phyloP scores from a whole-genome alignment of 2,888 invertebrate species.

The Nudaria mundana region DNA sequence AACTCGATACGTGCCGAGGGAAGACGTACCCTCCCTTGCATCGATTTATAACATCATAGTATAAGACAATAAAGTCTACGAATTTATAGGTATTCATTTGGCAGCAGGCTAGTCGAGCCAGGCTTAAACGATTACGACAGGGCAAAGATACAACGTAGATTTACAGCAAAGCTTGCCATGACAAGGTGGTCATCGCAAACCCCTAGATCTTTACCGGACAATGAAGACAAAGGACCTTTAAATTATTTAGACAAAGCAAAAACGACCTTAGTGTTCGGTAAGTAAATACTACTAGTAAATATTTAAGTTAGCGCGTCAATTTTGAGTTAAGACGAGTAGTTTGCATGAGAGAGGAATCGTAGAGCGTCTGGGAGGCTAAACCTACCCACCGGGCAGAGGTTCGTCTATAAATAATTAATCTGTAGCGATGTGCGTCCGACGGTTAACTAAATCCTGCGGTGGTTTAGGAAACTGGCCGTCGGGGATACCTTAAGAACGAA shows the following conservation, averaged over 20 bases:
- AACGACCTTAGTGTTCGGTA: constrained; percentile 61
- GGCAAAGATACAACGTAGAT: constrained; percentile 78
- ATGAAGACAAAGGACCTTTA: constrained; percentile 76
- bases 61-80: constrained; percentile 32
- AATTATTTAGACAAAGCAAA: constrained; percentile 73
- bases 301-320: constrained; percentile 68
- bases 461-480: constrained; percentile 53
- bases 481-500: constrained; percentile 39
- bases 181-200: constrained; percentile 79
- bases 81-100: constrained; percentile 73
- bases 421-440: constrained; percentile 67
- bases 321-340: constrained; percentile 76
- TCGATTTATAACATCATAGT: constrained; percentile 31
- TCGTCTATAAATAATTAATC: constrained; percentile 78
- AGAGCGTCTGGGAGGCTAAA: constrained; percentile 74
- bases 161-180: constrained; percentile 73
- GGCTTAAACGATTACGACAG: constrained; percentile 71
- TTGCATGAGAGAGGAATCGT: constrained; percentile 75
- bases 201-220: constrained; percentile 74
- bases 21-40: constrained; percentile 27
- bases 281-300: constrained; percentile 69
- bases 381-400: constrained; percentile 64
- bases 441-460: constrained; percentile 68
- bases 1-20: constrained; percentile 57
- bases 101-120: constrained; percentile 46